phyloP scores from a whole-genome alignment of 2,888 invertebrate genomes.

The Apamea anceps region DNA sequence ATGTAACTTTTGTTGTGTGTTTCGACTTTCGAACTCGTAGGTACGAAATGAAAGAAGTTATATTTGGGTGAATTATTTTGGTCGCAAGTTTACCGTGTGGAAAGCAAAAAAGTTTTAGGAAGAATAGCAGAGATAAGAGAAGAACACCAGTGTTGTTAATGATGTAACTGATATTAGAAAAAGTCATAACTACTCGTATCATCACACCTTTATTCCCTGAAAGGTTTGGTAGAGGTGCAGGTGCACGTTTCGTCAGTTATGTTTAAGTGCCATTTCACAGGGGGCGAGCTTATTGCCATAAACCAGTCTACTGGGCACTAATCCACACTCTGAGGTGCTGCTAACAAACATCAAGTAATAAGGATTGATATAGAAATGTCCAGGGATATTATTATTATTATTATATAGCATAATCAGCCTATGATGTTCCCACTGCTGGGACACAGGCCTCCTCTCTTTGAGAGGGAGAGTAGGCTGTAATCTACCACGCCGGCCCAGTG shows the following conservation, averaged over 20 bases:
- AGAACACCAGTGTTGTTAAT: neutral
- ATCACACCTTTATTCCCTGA: neutral
- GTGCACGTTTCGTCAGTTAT: neutral
- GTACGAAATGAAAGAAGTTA: constrained; percentile 57
- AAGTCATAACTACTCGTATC: neutral
- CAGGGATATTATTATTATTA: too few species aligned
- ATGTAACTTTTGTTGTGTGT: constrained; percentile 63
- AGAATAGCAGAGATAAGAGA: constrained; percentile 4
- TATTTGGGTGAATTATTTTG: constrained; percentile 56
- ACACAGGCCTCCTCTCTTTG: neutral
- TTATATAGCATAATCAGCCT: neutral
- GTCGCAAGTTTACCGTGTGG: constrained; percentile 23
- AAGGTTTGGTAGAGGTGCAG: neutral
- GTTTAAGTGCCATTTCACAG: neutral
- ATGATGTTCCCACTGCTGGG: neutral
- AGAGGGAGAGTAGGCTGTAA: neutral
- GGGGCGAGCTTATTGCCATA: neutral
- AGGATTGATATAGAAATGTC: neutral
- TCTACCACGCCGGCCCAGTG: neutral
- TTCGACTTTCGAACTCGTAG: constrained; percentile 54
- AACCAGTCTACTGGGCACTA: neutral
- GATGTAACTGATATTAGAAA: neutral
- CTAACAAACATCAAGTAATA: neutral
- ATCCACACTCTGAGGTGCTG: neutral
- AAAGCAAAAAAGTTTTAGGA: neutral